A percentile compares a stretch with the other conserved stretches of the same genome.
Evolutionary conservation across 2,797 vertebrate species (phyloP).

Genomic region (Adelosebastes latens): DNA sequence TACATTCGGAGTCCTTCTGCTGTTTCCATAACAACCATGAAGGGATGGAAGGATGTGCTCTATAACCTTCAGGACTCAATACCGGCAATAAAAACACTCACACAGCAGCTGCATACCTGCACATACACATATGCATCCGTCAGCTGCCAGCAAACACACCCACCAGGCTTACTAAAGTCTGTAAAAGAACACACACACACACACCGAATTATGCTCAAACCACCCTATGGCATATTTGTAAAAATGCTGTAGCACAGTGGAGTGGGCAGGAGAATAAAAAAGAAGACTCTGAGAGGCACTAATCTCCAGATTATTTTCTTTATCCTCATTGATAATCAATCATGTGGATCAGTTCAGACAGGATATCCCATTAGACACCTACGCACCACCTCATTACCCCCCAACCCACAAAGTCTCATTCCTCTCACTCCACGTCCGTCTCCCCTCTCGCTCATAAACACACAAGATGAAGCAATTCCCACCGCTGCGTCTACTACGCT

Average conservation of each 20-base stretch:
- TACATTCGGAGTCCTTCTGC: slow-evolving; percentile 80
- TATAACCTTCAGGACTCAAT: slow-evolving; percentile 82
- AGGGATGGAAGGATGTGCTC: slow-evolving; percentile 71
- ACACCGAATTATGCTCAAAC: not conserved
- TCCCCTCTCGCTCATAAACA: slow-evolving; percentile 20
- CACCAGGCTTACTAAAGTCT: slow-evolving; percentile 1
- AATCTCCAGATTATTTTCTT: slow-evolving; percentile 47
- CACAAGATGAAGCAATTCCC: slow-evolving; percentile 27
- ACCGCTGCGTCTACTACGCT: slow-evolving; percentile 5
- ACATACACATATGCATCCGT: not conserved
- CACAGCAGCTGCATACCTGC: slow-evolving; percentile 21
- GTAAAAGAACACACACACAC: not conserved
- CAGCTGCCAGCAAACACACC: not conserved
- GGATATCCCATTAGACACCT: slow-evolving; percentile 67
- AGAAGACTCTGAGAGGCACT: not conserved
- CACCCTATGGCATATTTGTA: not conserved
- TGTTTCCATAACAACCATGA: slow-evolving; percentile 85
- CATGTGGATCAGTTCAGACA: slow-evolving; percentile 62
- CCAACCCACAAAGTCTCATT: slow-evolving; percentile 36
- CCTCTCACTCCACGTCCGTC: not conserved
- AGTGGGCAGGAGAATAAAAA: slow-evolving; percentile 42
- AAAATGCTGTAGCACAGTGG: not conserved
- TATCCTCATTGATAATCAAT: slow-evolving; percentile 63
- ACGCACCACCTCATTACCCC: slow-evolving; percentile 59
- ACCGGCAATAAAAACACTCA: slow-evolving; percentile 42